Evolutionary conservation across 1,140 invertebrate species (phyloP).

Genomic region (Zaprionus ornatus): DNA sequence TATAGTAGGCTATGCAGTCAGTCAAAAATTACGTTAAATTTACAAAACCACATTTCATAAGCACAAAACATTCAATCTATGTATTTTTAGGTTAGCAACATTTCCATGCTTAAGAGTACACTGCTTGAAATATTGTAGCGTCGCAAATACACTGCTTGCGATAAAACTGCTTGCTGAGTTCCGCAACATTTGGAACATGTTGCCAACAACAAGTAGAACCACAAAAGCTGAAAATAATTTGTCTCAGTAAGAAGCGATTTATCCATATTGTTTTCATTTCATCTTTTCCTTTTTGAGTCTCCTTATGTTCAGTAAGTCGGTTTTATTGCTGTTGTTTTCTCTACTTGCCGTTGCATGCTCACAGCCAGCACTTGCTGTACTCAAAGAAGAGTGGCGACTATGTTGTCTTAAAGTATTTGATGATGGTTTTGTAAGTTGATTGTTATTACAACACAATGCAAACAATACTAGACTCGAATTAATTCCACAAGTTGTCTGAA

Average conservation of each 20-base stretch:
- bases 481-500: constrained; percentile 3
- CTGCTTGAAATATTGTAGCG: too few relatives aligned
- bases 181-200: too few relatives aligned
- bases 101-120: too few relatives aligned
- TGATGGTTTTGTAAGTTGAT: neutral
- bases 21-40: neutral
- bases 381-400: neutral
- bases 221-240: neutral
- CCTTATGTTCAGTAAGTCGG: neutral
- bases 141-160: too few relatives aligned
- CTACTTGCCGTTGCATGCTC: neutral
- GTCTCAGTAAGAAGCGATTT: neutral
- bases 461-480: constrained; percentile 6
- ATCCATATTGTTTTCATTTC: neutral
- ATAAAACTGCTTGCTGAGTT: too few relatives aligned
- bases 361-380: neutral
- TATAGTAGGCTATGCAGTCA: neutral
- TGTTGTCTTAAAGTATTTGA: neutral
- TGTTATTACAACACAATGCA: neutral
- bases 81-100: too few relatives aligned
- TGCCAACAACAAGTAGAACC: neutral
- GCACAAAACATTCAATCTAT: too few relatives aligned
- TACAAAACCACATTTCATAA: too few relatives aligned
- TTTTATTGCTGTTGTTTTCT: neutral
- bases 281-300: neutral